phyloP scores from a whole-genome alignment of 2,113 vertebrate species.

The Podiceps cristatus region DNA sequence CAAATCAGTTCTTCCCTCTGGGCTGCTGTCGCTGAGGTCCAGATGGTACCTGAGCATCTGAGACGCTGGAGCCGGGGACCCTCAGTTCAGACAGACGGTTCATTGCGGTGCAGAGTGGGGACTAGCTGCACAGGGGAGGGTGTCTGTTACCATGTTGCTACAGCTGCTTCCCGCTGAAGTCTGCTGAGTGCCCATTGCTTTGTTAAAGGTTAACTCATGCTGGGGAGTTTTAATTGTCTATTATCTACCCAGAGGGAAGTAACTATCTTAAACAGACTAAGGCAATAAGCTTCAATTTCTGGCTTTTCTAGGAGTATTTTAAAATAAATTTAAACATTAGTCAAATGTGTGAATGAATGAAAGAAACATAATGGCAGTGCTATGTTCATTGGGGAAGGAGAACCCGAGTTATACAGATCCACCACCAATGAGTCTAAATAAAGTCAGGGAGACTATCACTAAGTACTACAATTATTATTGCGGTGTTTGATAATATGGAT shows the following conservation, averaged over 20 bases:
- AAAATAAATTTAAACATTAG: background rate
- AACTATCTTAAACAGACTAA: background rate
- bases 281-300: background rate
- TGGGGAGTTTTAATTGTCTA: conserved; percentile 22
- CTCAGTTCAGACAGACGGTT: background rate
- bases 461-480: conserved; percentile 4
- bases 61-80: background rate
- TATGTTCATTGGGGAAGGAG: background rate
- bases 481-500: conserved; percentile 25
- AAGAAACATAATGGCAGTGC: background rate
- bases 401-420: background rate
- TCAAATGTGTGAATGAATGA: background rate
- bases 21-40: background rate
- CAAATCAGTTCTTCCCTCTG: background rate
- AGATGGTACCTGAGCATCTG: background rate
- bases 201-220: conserved; percentile 22
- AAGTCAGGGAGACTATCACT: background rate
- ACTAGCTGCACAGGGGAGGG: background rate
- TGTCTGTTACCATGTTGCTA: background rate
- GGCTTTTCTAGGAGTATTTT: background rate
- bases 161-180: background rate
- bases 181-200: background rate
- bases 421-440: conserved; percentile 17
- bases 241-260: background rate
- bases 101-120: background rate